phyloP scores from a whole-genome alignment of 2,797 vertebrate species.

The Neosilurus mollespiculum region DNA sequence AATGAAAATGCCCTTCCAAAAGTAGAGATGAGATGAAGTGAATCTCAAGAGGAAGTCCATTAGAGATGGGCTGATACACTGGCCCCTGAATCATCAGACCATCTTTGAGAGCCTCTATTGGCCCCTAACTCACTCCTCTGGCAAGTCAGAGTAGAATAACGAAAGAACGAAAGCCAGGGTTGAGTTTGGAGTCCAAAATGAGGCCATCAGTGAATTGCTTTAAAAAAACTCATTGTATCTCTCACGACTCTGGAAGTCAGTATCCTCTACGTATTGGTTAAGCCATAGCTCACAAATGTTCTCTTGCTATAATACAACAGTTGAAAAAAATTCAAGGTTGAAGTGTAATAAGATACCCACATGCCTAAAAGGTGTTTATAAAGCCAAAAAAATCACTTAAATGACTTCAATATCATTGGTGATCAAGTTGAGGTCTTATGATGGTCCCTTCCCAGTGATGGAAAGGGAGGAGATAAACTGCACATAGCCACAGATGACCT shows the following conservation, averaged over 20 bases:
- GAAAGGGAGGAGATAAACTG: neutral
- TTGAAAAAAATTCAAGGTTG: neutral
- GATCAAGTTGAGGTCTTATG: neutral
- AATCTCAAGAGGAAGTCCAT: slow-evolving; percentile 63
- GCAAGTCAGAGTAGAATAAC: slow-evolving; percentile 54
- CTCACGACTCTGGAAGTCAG: neutral
- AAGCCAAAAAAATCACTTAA: neutral
- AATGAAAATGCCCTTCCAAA: slow-evolving; percentile 53
- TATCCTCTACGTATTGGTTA: neutral
- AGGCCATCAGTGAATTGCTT: slow-evolving; percentile 59
- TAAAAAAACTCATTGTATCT: neutral
- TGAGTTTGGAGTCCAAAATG: slow-evolving; percentile 60
- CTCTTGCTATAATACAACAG: no score
- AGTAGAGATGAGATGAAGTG: slow-evolving; percentile 63
- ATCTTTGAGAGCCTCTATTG: slow-evolving; percentile 56
- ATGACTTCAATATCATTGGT: neutral
- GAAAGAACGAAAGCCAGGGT: slow-evolving; percentile 50
- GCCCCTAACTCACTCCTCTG: slow-evolving; percentile 45
- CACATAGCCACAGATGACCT: neutral
- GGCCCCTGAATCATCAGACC: slow-evolving; percentile 43
- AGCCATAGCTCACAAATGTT: neutral
- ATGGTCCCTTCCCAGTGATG: neutral
- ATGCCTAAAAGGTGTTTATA: neutral
- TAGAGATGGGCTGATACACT: slow-evolving; percentile 57
- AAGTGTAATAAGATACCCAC: neutral